Base-by-base conservation (phyloP, 2,888 invertebrate genomes). In the Lasioglossum calceatum region DNA sequence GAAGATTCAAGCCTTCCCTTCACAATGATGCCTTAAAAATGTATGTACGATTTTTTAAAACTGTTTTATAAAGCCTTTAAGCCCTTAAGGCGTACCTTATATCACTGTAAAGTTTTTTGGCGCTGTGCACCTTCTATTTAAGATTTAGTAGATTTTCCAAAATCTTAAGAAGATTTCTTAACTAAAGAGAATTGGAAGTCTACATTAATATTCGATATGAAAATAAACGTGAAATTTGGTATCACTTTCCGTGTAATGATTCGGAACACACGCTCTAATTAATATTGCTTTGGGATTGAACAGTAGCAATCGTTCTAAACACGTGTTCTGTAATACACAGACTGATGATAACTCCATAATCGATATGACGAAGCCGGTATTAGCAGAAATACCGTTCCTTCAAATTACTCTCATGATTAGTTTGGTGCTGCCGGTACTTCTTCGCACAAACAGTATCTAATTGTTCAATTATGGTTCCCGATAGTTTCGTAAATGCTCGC, bases 381-480 rank as follows among this genome's bases (percentile, higher is more conserved):
- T 71, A 71, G 42, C 23, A 1, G 42, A 42, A n/a, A 39, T 23
- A 10, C n/a, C n/a, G n/a, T 4, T n/a, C 39, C 14, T 23, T n/a
- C 12, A 42, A 39, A 42, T 71, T n/a, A 23, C 12, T n/a, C 10
- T 39, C 71, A 1, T n/a, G 10, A 39, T 70, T 70, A 42, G 39
- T 39, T 42, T n/a, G 39, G 1, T 23, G 3, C 39, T 23, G n/a
- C 23, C 8, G 39, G 19, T n/a, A 1, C 12, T 4, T 70, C 36
- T 39, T 39, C 10, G 19, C 23, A 27, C 32, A 58, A 61, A 54
- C 61, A 14, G 44, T 76, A 73, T 61, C 58, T 10, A 32, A 77
- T 72, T 64, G 42, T 54, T 80, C 84, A 47, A 77, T 71, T 19
- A 42, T 23, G 64, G n/a, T n/a, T n/a, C 39, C 27, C 27, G 47